A percentile compares a stretch with the other conserved stretches of the same genome.
phyloP scores from a whole-genome alignment of 2,888 invertebrate genomes.

The Habrosyne pyritoides region DNA sequence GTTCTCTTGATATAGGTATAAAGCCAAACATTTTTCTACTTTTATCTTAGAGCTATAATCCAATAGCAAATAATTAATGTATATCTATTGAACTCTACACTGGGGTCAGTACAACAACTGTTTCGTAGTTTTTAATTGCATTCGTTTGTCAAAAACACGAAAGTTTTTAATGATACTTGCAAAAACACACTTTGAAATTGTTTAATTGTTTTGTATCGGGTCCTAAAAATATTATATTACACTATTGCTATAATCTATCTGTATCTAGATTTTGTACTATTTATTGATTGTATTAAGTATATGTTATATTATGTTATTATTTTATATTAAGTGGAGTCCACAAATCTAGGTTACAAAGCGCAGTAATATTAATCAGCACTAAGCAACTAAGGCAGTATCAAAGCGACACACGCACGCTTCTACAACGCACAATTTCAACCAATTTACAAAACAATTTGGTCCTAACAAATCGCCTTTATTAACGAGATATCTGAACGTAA shows the following conservation, averaged over 20 bases:
- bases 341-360: too few relatives aligned
- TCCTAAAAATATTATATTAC: too few relatives aligned
- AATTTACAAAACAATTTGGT: conserved; percentile 58
- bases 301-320: too few relatives aligned
- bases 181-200: background rate
- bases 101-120: background rate
- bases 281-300: too few relatives aligned
- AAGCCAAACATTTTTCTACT: too few relatives aligned
- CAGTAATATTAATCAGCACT: background rate
- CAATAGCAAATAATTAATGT: background rate
- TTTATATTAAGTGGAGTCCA: too few relatives aligned
- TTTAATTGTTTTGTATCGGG: background rate
- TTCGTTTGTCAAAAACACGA: conserved; percentile 58
- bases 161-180: conserved; percentile 11
- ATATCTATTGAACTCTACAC: background rate
- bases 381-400: background rate
- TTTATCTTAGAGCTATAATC: too few relatives aligned
- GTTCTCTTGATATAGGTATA: too few relatives aligned
- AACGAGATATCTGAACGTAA: conserved; percentile 62
- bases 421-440: conserved; percentile 52
- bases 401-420: conserved; percentile 24
- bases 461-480: conserved; percentile 57
- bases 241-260: too few relatives aligned
- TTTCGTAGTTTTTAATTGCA: conserved; percentile 45
- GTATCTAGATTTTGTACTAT: too few relatives aligned